A percentile compares a stretch with the other conserved stretches of the same genome.
phyloP scores from a whole-genome alignment of 2,113 vertebrate species.

The Megaptera novaeangliae region DNA sequence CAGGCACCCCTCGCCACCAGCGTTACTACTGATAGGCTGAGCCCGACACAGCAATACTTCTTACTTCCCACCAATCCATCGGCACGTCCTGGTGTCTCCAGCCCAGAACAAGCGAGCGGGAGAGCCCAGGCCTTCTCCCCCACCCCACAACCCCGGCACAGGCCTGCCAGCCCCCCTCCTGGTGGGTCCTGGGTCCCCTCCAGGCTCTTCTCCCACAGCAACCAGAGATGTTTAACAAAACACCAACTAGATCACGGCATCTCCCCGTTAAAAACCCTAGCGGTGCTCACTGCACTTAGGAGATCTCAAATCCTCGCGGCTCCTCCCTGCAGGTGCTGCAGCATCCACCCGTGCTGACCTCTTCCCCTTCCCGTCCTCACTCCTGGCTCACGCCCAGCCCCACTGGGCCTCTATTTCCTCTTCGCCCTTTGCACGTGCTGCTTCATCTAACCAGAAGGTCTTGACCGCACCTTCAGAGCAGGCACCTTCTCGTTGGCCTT shows the following conservation, averaged over 20 bases:
- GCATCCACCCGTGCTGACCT: too few species aligned
- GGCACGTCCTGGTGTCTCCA: neutral
- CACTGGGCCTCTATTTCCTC: neutral
- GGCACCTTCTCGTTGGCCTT: neutral
- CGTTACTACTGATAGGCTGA: neutral
- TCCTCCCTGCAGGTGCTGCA: neutral
- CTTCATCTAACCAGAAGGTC: neutral
- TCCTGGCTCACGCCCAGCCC: neutral
- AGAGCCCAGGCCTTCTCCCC: neutral
- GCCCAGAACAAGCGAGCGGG: neutral
- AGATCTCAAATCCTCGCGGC: neutral
- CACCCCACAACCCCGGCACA: neutral
- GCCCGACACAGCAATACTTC: neutral
- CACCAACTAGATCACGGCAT: neutral
- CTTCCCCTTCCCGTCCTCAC: neutral
- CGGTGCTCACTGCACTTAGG: neutral
- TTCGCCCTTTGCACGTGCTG: fast-evolving
- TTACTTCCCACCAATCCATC: neutral
- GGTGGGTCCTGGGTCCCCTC: neutral
- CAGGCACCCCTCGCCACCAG: neutral
- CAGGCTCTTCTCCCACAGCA: neutral
- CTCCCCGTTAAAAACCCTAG: neutral
- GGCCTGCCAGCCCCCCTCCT: neutral
- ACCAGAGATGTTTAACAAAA: neutral
- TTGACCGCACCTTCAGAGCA: neutral